Base-by-base conservation (phyloP, 2,113 vertebrate species). In the Mystacornis crossleyi region DNA sequence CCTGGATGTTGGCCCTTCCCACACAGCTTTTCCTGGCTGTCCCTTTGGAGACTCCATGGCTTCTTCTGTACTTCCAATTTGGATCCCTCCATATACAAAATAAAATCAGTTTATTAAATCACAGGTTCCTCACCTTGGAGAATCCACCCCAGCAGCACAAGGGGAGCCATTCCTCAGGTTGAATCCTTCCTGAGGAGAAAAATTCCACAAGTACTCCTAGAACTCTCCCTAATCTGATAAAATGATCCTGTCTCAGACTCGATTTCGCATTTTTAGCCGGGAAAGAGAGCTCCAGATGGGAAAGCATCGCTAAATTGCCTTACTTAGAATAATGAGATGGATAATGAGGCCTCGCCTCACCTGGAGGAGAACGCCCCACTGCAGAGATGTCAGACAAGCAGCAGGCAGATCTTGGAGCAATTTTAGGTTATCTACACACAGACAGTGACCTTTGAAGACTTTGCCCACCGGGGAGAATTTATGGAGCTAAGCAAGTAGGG, bases 281-380 rank as follows among this genome's bases (percentile, higher is more conserved):
- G 31, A 45, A 74, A 21, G 62, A 50, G 51, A 33, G 24, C 66
- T 94, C 85, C 95, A 92, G 79, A 85, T 90, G 79, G 94, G 79
- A 88, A 96, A 73, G 54, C 64, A 58, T 79, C 1, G 3, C n/a
- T 45, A 69, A 88, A 92, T 69, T 93, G 54, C 31, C 74, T 73
- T 69, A 2, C 50, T 88, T 58, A 45, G 53, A 65, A 65, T 88
- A 92, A 93, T 73, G 62, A 50, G 0, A 8, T 38, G 26, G 69
- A 42, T 90, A 87, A 95, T 38, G 83, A 96, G 90, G 60, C 58
- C 45, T 89, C 25, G 19, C 40, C 67, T 91, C 58, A 94, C 81
- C 93, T 93, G 58, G 11, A 91, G 78, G 58, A 79, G 74, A 70
- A 80, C 7, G 36, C 10, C 45, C 57, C 73, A 25, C 6, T 67